A percentile compares a stretch with the other conserved stretches of the same genome.
Evolutionary conservation across 1,140 invertebrate species (phyloP).

Genomic region (Diorhabda elongata): DNA sequence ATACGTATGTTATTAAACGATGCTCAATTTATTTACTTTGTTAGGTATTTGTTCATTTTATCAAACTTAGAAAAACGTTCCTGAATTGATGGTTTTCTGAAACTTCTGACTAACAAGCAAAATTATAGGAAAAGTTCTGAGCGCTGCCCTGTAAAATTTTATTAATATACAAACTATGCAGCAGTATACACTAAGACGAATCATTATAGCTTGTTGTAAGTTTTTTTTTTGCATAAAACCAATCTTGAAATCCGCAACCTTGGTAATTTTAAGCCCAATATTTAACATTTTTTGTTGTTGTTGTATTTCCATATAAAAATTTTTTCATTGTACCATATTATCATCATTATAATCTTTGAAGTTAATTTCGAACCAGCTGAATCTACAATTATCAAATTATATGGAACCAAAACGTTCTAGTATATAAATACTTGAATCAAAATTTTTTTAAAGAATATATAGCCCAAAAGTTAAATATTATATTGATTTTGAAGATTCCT

Average conservation of each 20-base stretch:
- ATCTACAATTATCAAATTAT: too few relatives aligned
- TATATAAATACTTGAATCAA: too few relatives aligned
- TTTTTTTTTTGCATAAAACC: not conserved
- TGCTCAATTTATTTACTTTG: slow-evolving; percentile 16
- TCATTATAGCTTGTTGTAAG: slow-evolving; percentile 2
- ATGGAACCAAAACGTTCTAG: too few relatives aligned
- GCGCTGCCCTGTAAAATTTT: not conserved
- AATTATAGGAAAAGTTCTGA: not conserved
- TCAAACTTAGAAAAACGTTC: slow-evolving; percentile 6
- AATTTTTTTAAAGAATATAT: too few relatives aligned
- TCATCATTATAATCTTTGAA: too few relatives aligned
- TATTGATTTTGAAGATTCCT: too few relatives aligned
- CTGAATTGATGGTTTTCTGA: not conserved
- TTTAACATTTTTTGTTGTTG: not conserved
- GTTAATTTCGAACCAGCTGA: too few relatives aligned
- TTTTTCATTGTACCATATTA: too few relatives aligned
- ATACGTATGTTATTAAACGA: slow-evolving; percentile 1
- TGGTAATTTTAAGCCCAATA: slow-evolving; percentile 4
- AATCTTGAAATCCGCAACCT: slow-evolving; percentile 9
- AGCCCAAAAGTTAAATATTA: too few relatives aligned
- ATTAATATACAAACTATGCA: slow-evolving; percentile 6
- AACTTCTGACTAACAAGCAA: slow-evolving; percentile 2
- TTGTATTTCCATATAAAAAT: too few relatives aligned
- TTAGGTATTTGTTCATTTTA: slow-evolving; percentile 4
- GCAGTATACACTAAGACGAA: not conserved